Evolutionary conservation across 2,113 vertebrate species (phyloP).

Genomic region (Melanostigma gelatinosum): DNA sequence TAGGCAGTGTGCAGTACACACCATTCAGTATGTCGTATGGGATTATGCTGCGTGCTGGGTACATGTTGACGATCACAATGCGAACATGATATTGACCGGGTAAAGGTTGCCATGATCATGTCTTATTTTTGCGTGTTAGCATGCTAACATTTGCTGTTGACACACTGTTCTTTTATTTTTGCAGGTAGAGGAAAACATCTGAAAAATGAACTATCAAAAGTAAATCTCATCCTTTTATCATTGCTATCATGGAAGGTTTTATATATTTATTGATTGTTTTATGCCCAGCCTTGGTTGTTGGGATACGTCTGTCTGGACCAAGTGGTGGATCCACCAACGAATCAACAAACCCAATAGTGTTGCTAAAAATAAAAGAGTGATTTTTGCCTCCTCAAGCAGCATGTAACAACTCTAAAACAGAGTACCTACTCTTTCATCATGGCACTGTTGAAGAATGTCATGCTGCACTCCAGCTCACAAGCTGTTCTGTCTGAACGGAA

Average conservation of each 20-base stretch:
- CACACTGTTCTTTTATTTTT: neutral
- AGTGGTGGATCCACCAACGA: neutral
- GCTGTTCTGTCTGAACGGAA: slow-evolving; percentile 22
- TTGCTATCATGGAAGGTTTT: neutral
- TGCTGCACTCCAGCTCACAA: slow-evolving; percentile 28
- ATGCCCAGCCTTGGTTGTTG: neutral
- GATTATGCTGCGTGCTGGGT: neutral
- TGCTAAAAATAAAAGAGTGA: neutral
- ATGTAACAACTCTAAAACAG: neutral
- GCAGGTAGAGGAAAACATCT: neutral
- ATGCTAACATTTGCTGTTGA: neutral
- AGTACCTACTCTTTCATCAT: slow-evolving; percentile 1
- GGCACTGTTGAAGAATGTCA: slow-evolving; percentile 5
- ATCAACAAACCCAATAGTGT: neutral
- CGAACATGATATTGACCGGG: neutral
- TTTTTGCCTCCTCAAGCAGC: slow-evolving; percentile 1
- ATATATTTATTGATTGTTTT: neutral
- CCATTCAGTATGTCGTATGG: neutral
- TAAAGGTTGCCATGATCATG: neutral
- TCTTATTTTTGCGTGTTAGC: neutral
- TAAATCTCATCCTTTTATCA: neutral
- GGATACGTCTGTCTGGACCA: neutral
- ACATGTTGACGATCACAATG: neutral
- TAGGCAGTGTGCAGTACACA: neutral
- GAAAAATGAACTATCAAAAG: too few species aligned